phyloP scores from a whole-genome alignment of 2,797 vertebrate genomes.

The Potorous gilbertii region DNA sequence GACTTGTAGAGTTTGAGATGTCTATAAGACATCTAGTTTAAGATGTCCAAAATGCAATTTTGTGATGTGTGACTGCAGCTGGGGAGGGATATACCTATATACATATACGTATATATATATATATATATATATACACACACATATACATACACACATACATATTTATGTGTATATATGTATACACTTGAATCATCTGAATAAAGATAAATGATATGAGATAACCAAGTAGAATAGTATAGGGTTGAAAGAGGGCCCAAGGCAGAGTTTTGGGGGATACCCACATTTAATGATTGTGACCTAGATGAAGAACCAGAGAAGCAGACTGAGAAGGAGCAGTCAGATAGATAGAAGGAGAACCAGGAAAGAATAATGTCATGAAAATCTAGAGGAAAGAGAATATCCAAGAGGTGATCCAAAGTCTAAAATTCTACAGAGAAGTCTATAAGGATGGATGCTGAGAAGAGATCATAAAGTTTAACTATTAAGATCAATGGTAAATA shows the following conservation, averaged over 20 bases:
- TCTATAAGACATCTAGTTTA: not conserved
- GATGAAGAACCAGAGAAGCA: not conserved
- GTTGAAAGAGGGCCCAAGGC: not conserved
- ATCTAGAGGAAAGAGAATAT: not conserved
- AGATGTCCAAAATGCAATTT: not conserved
- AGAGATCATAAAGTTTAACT: not conserved
- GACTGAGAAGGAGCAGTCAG: not conserved
- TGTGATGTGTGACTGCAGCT: not conserved
- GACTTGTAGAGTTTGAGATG: not conserved
- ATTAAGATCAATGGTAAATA: not conserved
- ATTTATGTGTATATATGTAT: not conserved
- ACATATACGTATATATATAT: too few relatives aligned
- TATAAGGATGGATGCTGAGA: not conserved
- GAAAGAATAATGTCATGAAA: not conserved
- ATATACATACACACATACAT: too few relatives aligned
- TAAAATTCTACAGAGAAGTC: not conserved
- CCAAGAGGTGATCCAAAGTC: not conserved
- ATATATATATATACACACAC: too few relatives aligned
- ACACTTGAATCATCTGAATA: not conserved
- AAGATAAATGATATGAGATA: not conserved
- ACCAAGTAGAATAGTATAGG: not conserved
- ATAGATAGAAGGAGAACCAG: not conserved
- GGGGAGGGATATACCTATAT: too few relatives aligned
- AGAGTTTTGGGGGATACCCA: not conserved
- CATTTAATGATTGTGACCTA: not conserved